A percentile compares a stretch with the other conserved stretches of the same genome.
These are phyloP conservation scores for Eristalis intricaria DNA, from an alignment of 2,888 invertebrate genomes.

Conservation along the genomic window DNA sequence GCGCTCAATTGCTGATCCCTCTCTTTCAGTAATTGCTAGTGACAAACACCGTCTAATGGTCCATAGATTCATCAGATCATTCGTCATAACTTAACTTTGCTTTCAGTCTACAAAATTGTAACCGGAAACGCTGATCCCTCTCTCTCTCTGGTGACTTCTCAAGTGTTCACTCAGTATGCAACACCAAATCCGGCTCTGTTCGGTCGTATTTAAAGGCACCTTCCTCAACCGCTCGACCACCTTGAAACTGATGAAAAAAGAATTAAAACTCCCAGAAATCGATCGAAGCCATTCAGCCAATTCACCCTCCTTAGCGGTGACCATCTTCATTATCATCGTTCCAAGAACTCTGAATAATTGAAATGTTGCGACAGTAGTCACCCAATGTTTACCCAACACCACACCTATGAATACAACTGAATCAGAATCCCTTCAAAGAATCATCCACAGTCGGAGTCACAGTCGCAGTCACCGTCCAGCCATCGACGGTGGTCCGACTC, in stretches of 20 bases:
- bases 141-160: no score
- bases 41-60: no score
- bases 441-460: neutral
- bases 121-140: no score
- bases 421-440: neutral
- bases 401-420: constrained; percentile 42
- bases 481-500: constrained; percentile 62
- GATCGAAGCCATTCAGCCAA: neutral
- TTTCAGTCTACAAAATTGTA: no score
- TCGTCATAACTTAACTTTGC: no score
- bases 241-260: neutral
- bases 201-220: neutral
- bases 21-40: no score
- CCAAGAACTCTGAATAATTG: constrained; percentile 54
- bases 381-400: constrained; percentile 56
- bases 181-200: neutral
- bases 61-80: no score
- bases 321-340: constrained; percentile 15
- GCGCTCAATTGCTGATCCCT: no score
- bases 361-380: constrained; percentile 58
- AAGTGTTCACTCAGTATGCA: no score
- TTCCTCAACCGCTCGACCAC: neutral
- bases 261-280: neutral
- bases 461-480: neutral
- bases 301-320: neutral